Base-by-base conservation (phyloP, 92 coral and sea anemone genomes). In the Porites lobata region DNA sequence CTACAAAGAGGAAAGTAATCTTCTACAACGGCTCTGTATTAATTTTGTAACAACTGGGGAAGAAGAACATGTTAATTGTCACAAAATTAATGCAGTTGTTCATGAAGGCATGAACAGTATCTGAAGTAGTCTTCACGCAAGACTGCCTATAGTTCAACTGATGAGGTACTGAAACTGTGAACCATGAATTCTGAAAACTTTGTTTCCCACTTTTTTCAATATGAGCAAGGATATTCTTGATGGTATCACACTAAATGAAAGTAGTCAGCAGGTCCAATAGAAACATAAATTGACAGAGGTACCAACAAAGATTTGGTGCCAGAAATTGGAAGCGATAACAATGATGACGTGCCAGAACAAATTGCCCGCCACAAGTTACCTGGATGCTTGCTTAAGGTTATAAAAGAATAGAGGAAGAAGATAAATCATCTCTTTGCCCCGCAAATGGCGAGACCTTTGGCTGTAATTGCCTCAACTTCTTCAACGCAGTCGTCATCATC, bases 1-100 rank as follows among this genome's bases (percentile, higher is more conserved):
- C 78, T 74, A 74, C 63, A 47, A 74, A 50, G 78, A 56, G 32
- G 77, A 72, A 72, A 72, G 77, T 72, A 72, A 72, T 72, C 32
- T 9, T 72, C 77, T 72, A 43, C 77, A 72, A 72, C 1, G 77
- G 78, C 11, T 51, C 78, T 74, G 63, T 50, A 50, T 51, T 74
- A 38, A 38, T 38, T 38, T 38, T 74, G 58, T 74, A 43, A 74
- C 58, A 74, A 74, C 78, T 74, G 62, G 50, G 78, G 29, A 74
- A 50, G 78, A 47, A 47, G 78, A 57, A 74, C 10, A 74, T 74
- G 78, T 59, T 74, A n/a, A 50, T 74, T 74, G 78, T 74, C 78
- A n/a, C 78, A 53, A 74, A 74, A 38, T 38, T 38, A 38, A 38
- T 50, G 78, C 47, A 50, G 78, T 43, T 59, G 43, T 74, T 74